Percentiles rank a stretch among this genome's conserved stretches.
Evolutionary conservation across 2,113 vertebrate genomes (phyloP).

Genomic region (Formicarius rufipectus): DNA sequence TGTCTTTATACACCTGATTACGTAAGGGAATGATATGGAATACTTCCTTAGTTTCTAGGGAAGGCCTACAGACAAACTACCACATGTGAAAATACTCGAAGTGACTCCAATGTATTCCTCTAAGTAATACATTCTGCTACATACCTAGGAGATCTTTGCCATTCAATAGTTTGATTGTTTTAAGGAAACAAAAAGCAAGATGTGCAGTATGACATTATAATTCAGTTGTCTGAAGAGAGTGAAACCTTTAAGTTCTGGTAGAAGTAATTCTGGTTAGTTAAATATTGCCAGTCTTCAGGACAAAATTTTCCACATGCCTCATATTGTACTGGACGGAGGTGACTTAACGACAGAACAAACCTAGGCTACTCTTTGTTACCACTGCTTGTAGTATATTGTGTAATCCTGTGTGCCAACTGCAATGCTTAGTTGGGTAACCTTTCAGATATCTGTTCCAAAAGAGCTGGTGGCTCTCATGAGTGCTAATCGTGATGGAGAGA

Average conservation of each 20-base stretch:
- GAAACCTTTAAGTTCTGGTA: background rate
- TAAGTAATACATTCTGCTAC: background rate
- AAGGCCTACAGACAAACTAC: no score
- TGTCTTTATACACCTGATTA: no score
- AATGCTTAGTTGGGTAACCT: background rate
- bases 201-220: background rate
- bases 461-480: conserved; percentile 96
- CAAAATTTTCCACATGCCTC: background rate
- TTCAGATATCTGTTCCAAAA: conserved; percentile 89
- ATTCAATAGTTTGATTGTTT: background rate
- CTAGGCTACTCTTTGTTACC: background rate
- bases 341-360: background rate
- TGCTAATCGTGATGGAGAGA: conserved; percentile 85
- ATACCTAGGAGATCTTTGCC: background rate
- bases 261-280: background rate
- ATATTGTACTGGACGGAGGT: background rate
- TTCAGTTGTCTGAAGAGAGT: background rate
- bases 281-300: background rate
- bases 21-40: no score
- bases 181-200: background rate
- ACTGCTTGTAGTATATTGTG: background rate
- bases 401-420: background rate
- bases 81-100: background rate
- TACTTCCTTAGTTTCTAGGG: no score
- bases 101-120: background rate